Evolutionary conservation across 2,797 vertebrate genomes (phyloP), one percentile per base, ranked within the genome.

Genomic region (Notolabrus celidotus): DNA sequence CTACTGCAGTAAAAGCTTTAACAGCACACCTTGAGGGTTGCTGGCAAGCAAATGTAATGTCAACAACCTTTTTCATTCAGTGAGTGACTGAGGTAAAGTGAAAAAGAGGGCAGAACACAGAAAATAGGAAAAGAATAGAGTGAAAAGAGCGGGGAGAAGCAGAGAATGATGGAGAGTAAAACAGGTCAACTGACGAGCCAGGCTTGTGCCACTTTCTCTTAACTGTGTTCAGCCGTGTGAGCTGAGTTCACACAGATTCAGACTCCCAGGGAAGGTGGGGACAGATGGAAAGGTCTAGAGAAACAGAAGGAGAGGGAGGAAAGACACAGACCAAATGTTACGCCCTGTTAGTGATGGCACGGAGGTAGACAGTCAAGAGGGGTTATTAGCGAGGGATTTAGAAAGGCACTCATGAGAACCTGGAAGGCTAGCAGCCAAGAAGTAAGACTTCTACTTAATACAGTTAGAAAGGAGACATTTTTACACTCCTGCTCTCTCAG

Each of bases 281-380:
- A 80, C 84, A 84, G 80, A 81, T 83, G 83, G 78, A 80, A 70
- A 77, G 72, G 76, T 82, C 60, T 68, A 9, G 27, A 73, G 54
- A 71, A 83, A 77, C 80, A 79, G 79, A 76, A 27, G 68, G 76
- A 69, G 56, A 76, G 17, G 43, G 8, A 61, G 51, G 53, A 42
- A 70, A 70, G 79, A 82, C 61, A 67, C 46, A 65, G 74, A 79
- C 50, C 77, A 88, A 84, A 86, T 82, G 84, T 62, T 82, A 70
- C 47, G 64, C 58, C 71, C 79, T 0, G 36, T 49, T 36, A 57
- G 56, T 70, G 80, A 85, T 67, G 72, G 56, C 67, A 82, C 74
- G 62, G 69, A 77, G 64, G 74, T 42, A 76, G 82, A 68, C 60
- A 71, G 74, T 82, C 66, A 59, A 55, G 60, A 69, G 20, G 56